phyloP scores from a whole-genome alignment of 2,888 invertebrate genomes.

The Ophion slaviceki region DNA sequence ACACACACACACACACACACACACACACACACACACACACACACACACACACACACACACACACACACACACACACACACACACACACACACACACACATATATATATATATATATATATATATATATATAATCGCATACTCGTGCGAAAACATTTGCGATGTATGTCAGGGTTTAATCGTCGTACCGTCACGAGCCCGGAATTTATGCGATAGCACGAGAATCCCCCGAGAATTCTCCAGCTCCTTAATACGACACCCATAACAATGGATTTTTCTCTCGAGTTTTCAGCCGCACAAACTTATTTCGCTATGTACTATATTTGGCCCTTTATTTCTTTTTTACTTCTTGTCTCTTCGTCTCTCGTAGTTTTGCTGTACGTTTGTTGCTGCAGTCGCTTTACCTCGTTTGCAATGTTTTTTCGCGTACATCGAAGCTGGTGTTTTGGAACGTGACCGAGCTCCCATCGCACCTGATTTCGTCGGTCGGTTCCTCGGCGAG shows the following conservation, averaged over 20 bases:
- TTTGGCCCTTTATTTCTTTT: slow-evolving; percentile 31
- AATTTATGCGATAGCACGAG: slow-evolving; percentile 67
- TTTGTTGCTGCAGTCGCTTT: slow-evolving; percentile 11
- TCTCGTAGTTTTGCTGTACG: too few relatives aligned
- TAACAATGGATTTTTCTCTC: slow-evolving; percentile 51
- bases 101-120: not conserved
- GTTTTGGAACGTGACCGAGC: slow-evolving; percentile 78
- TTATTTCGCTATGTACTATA: not conserved
- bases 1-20: too few relatives aligned
- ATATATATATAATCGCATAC: slow-evolving; percentile 24
- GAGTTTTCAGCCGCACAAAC: slow-evolving; percentile 27
- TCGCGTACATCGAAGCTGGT: slow-evolving; percentile 40
- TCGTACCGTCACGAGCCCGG: slow-evolving; percentile 18
- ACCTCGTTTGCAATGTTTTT: slow-evolving; percentile 21
- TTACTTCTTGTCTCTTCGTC: slow-evolving; percentile 8
- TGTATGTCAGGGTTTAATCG: slow-evolving; percentile 60
- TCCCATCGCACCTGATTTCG: slow-evolving; percentile 76
- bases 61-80: too few relatives aligned
- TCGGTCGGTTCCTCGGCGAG: slow-evolving; percentile 46
- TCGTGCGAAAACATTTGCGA: slow-evolving; percentile 55
- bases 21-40: too few relatives aligned
- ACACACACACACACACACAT: too few relatives aligned
- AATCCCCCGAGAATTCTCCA: slow-evolving; percentile 50
- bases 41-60: too few relatives aligned
- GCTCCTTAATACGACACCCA: slow-evolving; percentile 2